These are phyloP conservation scores for Callyntrura sp. DNA, from an alignment of 2,888 invertebrate genomes.

Conservation along the genomic window DNA sequence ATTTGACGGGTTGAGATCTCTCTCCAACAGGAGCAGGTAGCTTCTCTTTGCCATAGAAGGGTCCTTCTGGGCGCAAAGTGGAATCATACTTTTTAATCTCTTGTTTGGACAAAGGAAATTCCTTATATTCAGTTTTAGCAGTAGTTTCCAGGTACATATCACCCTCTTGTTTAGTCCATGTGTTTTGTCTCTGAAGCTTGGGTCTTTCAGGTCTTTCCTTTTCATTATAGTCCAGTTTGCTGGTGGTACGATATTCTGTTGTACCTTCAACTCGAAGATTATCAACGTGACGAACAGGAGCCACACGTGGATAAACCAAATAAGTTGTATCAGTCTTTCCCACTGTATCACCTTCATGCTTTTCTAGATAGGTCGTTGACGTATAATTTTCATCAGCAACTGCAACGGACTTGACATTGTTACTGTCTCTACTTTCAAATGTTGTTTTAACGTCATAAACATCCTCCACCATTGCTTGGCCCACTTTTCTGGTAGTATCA, in stretches of 20 bases:
- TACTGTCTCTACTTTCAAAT: slow-evolving; percentile 81
- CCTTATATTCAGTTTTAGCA: slow-evolving; percentile 74
- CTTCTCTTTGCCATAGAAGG: slow-evolving; percentile 85
- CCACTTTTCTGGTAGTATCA: slow-evolving; percentile 77
- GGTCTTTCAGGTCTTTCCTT: slow-evolving; percentile 88
- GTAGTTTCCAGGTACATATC: slow-evolving; percentile 82
- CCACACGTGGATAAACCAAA: slow-evolving; percentile 75
- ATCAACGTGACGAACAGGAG: slow-evolving; percentile 86
- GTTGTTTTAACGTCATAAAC: slow-evolving; percentile 80
- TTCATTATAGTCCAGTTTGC: slow-evolving; percentile 87
- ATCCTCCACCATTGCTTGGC: slow-evolving; percentile 82
- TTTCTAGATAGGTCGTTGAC: slow-evolving; percentile 82
- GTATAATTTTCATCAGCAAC: slow-evolving; percentile 81
- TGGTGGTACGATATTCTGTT: slow-evolving; percentile 80
- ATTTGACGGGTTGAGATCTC: slow-evolving; percentile 85
- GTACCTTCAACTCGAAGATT: slow-evolving; percentile 87
- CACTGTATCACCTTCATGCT: slow-evolving; percentile 67
- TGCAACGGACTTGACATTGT: slow-evolving; percentile 79
- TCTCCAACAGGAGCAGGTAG: slow-evolving; percentile 84
- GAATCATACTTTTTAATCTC: slow-evolving; percentile 86
- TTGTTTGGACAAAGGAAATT: slow-evolving; percentile 79
- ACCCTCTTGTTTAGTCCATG: slow-evolving; percentile 89
- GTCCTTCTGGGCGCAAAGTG: slow-evolving; percentile 89
- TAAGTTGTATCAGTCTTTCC: slow-evolving; percentile 69
- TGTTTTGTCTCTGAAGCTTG: slow-evolving; percentile 90